Conservation (phyloP, 2,113 vertebrate genomes). For the Chrysochloris asiatica region DNA sequence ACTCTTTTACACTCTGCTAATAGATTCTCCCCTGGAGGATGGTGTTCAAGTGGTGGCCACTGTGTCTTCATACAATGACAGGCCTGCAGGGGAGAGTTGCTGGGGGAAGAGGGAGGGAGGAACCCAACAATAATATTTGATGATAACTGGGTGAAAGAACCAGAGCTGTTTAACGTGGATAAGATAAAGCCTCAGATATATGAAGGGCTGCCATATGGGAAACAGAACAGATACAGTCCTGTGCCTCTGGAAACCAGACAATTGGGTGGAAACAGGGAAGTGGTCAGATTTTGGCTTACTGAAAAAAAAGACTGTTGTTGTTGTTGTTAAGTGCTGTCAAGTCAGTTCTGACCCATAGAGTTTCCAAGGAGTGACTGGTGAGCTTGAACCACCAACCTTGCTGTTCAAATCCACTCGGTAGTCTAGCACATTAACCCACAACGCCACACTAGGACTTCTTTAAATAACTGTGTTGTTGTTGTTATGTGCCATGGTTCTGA, state of each 20-base stretch:
- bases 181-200: not conserved
- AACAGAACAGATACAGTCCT: not conserved
- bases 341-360: too few relatives aligned
- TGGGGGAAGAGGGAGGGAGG: not conserved
- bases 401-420: too few relatives aligned
- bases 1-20: not conserved
- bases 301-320: not conserved
- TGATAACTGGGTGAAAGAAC: not conserved
- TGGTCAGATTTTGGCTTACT: not conserved
- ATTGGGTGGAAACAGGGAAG: not conserved
- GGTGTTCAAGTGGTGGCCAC: not conserved
- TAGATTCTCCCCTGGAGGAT: not conserved
- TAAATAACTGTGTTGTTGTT: too few relatives aligned
- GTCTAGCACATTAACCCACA: too few relatives aligned
- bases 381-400: too few relatives aligned
- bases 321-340: too few relatives aligned
- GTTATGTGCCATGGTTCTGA: too few relatives aligned
- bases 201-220: not conserved
- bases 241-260: not conserved
- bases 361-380: too few relatives aligned
- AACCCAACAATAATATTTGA: too few relatives aligned
- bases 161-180: not conserved
- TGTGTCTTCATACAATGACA: not conserved
- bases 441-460: too few relatives aligned
- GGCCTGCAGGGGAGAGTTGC: too few relatives aligned